A percentile compares a stretch with the other conserved stretches of the same genome.
Evolutionary conservation across 2,888 invertebrate species (phyloP).

Genomic region (Monoplex corrugatus): DNA sequence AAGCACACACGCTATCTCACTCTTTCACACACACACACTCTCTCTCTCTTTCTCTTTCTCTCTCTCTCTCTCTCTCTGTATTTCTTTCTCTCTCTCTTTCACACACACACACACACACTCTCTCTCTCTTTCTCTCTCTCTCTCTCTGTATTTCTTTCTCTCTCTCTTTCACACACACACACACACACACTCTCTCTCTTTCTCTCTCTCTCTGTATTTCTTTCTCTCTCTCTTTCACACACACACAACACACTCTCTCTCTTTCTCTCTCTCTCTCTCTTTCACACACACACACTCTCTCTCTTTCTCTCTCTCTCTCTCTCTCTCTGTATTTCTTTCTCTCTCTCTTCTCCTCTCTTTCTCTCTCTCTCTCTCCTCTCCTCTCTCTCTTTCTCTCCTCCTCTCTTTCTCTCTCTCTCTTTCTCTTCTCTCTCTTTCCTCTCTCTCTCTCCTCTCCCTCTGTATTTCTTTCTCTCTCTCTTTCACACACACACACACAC

Average conservation of each 20-base stretch:
- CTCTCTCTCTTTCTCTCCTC: not conserved
- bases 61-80: not conserved
- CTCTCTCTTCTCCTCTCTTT: not conserved
- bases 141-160: not conserved
- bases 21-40: not conserved
- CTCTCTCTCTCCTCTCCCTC: no score
- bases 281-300: not conserved
- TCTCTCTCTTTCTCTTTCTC: not conserved
- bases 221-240: not conserved
- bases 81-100: not conserved
- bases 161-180: not conserved
- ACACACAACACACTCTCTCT: no score
- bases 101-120: no score
- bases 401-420: not conserved
- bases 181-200: not conserved
- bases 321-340: not conserved
- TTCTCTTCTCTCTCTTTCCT: not conserved
- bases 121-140: no score
- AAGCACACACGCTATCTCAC: no score
- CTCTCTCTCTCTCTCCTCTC: not conserved
- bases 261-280: not conserved
- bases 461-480: no score
- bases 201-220: not conserved
- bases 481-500: no score
- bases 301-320: not conserved